Conservation (phyloP, 2,888 invertebrate species). For the Drymonia ruficornis region DNA sequence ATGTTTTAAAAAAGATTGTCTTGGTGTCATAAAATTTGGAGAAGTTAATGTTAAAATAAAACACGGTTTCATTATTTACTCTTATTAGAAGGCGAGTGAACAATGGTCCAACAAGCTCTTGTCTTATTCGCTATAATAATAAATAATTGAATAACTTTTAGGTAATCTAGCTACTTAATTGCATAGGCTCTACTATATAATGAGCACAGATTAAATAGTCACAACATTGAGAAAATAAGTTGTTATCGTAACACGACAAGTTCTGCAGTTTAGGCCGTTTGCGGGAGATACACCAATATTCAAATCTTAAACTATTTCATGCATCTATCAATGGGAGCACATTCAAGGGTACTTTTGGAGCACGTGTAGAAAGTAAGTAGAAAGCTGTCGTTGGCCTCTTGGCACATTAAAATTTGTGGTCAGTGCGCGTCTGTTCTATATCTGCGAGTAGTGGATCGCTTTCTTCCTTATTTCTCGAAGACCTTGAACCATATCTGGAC, state of each 20-base stretch:
- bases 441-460: constrained; percentile 87
- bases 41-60: no score
- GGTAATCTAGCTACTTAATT: constrained; percentile 66
- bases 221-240: constrained; percentile 65
- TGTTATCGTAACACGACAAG: constrained; percentile 41
- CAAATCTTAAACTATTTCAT: constrained; percentile 26
- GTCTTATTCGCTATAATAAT: constrained; percentile 55
- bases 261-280: constrained; percentile 48
- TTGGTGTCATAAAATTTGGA: no score
- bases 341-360: constrained; percentile 15
- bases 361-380: constrained; percentile 14
- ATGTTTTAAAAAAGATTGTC: no score
- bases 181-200: constrained; percentile 60
- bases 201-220: constrained; percentile 68
- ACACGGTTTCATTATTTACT: constrained; percentile 29
- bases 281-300: constrained; percentile 27
- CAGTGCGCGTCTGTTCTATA: constrained; percentile 56
- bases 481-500: constrained; percentile 77
- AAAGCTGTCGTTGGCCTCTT: constrained; percentile 16
- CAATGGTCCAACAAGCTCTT: constrained; percentile 81
- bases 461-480: constrained; percentile 81
- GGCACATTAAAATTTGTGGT: constrained; percentile 68
- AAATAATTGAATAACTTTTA: constrained; percentile 63
- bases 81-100: constrained; percentile 75
- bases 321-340: constrained; percentile 28